Evolutionary conservation across 37 sponge, comb jelly and placozoan genomes (phyloP), one percentile per base, ranked within the genome.

Genomic region (Trichoplax adhaerens): DNA sequence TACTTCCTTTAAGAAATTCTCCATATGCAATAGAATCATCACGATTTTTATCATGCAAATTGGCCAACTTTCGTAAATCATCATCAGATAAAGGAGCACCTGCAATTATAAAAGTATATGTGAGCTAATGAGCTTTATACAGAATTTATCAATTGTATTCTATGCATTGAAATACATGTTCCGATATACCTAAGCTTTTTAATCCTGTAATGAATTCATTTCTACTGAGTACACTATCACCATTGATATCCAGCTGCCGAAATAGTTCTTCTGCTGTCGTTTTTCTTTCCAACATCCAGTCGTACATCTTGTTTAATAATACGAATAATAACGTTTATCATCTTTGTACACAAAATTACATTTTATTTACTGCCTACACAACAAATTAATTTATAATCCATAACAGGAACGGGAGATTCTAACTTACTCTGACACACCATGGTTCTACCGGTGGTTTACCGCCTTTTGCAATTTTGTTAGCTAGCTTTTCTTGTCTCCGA

Each of bases 371-470:
- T 29, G 29, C 29, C 29, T 29, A 29, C 29, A 29, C 29, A 29
- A 29, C 29, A 29, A 0, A 29, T 29, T 29, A 29, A 29, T 29
- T 29, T 29, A 29, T 29, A 29, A 29, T 0, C 29, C 29, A 29
- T 29, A 29, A 29, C 29, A 29, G 29, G 29, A 29, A 29, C 29
- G 29, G 46, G 46, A 65, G 55, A 65, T 5, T 55, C 3, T 55
- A 55, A 29, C 29, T 29, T 29, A 71, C 72, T 47, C 75, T 69
- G 3, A 93, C 76, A 12, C 59, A 68, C 90, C 90, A 93, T 1
- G 77, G 78, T 56, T 93, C 94, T 51, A 89, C 69, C 78, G 88
- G 88, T 53, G 90, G 90, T 57, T 82, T 93, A 1, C 70, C 73
- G 2, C 91, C 91, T 55, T 62, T 75, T n/a, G 58, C 77, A 0